These are phyloP conservation scores for Drosophila pallidifrons DNA, from an alignment of 1,140 invertebrate species.

Conservation along the genomic window DNA sequence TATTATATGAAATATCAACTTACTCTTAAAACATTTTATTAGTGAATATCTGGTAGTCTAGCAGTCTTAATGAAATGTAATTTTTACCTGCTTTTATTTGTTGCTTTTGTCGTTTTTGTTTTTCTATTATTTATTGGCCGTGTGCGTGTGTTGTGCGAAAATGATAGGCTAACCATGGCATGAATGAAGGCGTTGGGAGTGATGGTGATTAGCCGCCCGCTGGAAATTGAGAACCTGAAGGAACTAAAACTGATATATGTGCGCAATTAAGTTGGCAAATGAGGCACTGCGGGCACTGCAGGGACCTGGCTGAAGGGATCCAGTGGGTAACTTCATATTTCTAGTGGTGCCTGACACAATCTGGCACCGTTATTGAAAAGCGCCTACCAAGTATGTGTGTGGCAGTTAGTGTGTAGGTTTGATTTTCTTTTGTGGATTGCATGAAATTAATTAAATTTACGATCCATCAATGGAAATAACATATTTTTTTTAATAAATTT, in stretches of 20 bases:
- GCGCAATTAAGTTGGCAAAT: constrained; percentile 61
- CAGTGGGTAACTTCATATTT: constrained; percentile 13
- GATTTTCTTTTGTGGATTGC: constrained; percentile 2
- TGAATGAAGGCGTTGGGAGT: constrained; percentile 1
- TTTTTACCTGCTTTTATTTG: constrained; percentile 9
- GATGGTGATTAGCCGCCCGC: constrained; percentile 63
- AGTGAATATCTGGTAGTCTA: neutral
- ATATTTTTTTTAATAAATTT: too few species aligned
- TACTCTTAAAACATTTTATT: too few species aligned
- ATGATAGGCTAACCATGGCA: constrained; percentile 57
- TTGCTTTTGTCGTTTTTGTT: constrained; percentile 46
- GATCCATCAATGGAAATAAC: neutral
- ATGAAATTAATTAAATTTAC: constrained; percentile 41
- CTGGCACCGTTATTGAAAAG: constrained; percentile 78
- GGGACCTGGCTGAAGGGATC: constrained; percentile 3
- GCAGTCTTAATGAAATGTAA: neutral
- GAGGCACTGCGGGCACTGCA: constrained; percentile 7
- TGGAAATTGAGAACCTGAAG: constrained; percentile 24
- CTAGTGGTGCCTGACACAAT: constrained; percentile 69
- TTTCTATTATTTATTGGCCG: constrained; percentile 71
- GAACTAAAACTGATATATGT: constrained; percentile 72
- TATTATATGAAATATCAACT: too few species aligned
- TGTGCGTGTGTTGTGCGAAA: constrained; percentile 78
- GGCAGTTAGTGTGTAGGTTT: neutral
- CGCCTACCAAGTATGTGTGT: constrained; percentile 29